phyloP scores from a whole-genome alignment of 2,113 vertebrate species.

The Pimephales promelas region DNA sequence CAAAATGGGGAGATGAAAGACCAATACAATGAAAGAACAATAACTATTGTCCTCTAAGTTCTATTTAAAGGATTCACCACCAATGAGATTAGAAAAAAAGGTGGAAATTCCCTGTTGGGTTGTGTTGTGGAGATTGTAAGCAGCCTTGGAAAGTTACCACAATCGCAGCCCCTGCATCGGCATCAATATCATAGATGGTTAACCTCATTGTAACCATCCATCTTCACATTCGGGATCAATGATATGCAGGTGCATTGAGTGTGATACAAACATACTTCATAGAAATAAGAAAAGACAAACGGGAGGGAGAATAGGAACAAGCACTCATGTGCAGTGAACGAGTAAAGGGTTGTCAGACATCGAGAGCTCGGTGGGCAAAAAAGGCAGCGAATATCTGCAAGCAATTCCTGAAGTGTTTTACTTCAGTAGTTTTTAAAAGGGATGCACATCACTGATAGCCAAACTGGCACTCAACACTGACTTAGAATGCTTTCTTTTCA shows the following conservation, averaged over 20 bases:
- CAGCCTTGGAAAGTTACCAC: neutral
- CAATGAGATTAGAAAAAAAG: neutral
- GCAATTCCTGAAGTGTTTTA: slow-evolving; percentile 35
- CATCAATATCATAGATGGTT: slow-evolving; percentile 18
- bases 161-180: slow-evolving; percentile 7
- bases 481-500: neutral
- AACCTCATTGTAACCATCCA: neutral
- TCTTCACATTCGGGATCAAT: slow-evolving; percentile 23
- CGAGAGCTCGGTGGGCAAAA: neutral
- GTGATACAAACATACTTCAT: slow-evolving; percentile 24
- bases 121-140: slow-evolving; percentile 1
- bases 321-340: slow-evolving; percentile 5
- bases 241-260: slow-evolving; percentile 34
- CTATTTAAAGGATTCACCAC: neutral
- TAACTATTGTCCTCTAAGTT: neutral
- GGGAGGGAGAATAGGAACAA: neutral
- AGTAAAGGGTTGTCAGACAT: slow-evolving; percentile 27
- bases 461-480: slow-evolving; percentile 13
- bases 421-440: slow-evolving; percentile 44
- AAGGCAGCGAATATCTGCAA: neutral
- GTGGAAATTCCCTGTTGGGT: neutral
- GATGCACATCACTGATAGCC: slow-evolving; percentile 36
- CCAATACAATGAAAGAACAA: slow-evolving; percentile 6
- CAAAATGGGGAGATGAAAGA: slow-evolving; percentile 15
- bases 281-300: slow-evolving; percentile 11